phyloP scores from a whole-genome alignment of 2,113 vertebrate species.

The Caloenas nicobarica region DNA sequence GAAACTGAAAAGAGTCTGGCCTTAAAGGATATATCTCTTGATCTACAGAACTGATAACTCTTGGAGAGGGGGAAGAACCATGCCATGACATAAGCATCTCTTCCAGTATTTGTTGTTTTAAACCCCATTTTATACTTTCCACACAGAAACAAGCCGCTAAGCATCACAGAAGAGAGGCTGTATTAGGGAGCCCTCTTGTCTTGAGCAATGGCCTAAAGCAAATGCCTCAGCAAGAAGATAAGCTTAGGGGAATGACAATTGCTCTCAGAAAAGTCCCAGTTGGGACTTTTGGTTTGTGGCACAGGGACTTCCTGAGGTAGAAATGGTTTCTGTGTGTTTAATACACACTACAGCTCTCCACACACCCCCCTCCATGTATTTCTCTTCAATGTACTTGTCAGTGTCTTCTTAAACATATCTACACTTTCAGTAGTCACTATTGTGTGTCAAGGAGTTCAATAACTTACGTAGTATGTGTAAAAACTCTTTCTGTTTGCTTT shows the following conservation, averaged over 20 bases:
- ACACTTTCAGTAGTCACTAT: not conserved
- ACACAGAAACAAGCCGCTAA: not conserved
- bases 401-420: not conserved
- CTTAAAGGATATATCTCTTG: not conserved
- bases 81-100: not conserved
- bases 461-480: not conserved
- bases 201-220: not conserved
- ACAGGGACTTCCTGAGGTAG: not conserved
- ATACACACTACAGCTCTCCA: not conserved
- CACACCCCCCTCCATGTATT: not conserved
- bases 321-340: not conserved
- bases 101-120: slow-evolving; percentile 1
- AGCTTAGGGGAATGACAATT: not conserved
- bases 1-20: not conserved
- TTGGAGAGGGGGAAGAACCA: not conserved
- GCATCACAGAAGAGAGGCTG: not conserved
- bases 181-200: not conserved
- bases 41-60: not conserved
- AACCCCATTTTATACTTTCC: not conserved
- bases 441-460: not conserved
- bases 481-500: not conserved
- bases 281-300: not conserved
- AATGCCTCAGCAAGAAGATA: not conserved
- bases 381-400: not conserved
- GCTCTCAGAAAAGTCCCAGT: not conserved